Evolutionary conservation across 2,888 invertebrate genomes (phyloP), one percentile per base, ranked within the genome.

Genomic region (Limnephilus marmoratus): DNA sequence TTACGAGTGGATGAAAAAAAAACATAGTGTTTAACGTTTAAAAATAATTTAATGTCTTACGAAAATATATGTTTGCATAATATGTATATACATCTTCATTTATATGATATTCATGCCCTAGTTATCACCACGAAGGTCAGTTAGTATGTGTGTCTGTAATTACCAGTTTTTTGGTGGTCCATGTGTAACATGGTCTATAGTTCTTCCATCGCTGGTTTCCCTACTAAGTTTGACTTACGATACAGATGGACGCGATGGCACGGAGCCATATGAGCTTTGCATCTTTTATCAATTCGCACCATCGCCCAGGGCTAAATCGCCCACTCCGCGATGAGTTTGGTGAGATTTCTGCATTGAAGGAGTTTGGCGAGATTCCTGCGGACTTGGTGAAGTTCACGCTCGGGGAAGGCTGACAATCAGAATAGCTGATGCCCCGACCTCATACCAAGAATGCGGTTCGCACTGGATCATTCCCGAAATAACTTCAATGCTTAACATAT

Each of bases 261-360:
- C 34, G 81, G 89, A 89, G 89, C 82, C 45, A n/a, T 37, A 81
- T 45, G 90, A 81, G 83, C 53, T 90, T 83, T 29, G 88, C 88
- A 34, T 53, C 34, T 53, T 29, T 88, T 88, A 88, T 88, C 88
- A 88, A 88, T 68, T 88, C 88, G 37, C 88, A 88, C 88, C n/a
- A 86, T 88, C 53, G 88, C 88, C 88, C 53, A 34, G 86, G 86
- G 86, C 41, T 24, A 45, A 29, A 86, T 86, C 86, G 45, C 86
- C 86, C 86, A 86, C 86, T 34, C 86, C 34, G n/a, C 24, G 86
- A 41, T n/a, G 86, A 41, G 86, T 86, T 86, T 41, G 11, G 86
- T 86, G 86, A 41, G 86, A 45, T 85, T 85, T 45, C 85, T 37
- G 34, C 45, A n/a, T n/a, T 41, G 45, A 85, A 34, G 34, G 41